A percentile compares a stretch with the other conserved stretches of the same genome.
Evolutionary conservation across 2,888 invertebrate genomes (phyloP).

Genomic region (Zygothrica quintamaculata): DNA sequence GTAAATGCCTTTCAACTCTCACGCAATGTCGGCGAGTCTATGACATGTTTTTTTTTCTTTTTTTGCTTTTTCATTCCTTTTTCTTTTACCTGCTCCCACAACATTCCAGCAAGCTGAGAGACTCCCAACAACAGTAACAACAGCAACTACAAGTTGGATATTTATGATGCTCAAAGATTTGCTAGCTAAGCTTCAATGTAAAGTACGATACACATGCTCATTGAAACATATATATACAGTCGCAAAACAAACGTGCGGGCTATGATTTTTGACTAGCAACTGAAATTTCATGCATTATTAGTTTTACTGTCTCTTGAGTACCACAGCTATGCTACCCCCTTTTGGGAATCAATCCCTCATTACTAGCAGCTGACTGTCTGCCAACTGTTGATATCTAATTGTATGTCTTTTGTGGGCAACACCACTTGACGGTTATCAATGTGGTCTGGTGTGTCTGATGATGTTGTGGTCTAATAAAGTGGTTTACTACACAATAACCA

Average conservation of each 20-base stretch:
- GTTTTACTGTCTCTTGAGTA: conserved; percentile 33
- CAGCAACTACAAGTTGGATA: conserved; percentile 43
- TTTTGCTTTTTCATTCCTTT: conserved; percentile 1
- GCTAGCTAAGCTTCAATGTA: conserved; percentile 30
- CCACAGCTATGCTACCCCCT: not conserved
- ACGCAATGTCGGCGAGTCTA: conserved; percentile 64
- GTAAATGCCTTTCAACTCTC: conserved; percentile 66
- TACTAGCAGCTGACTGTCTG: conserved; percentile 8
- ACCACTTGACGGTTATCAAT: conserved; percentile 15
- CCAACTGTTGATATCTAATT: conserved; percentile 57
- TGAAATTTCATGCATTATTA: conserved; percentile 78
- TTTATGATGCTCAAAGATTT: conserved; percentile 48
- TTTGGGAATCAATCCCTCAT: no score
- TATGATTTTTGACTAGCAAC: conserved; percentile 69
- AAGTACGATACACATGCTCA: conserved; percentile 24
- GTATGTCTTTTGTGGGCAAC: no score
- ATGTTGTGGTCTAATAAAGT: conserved; percentile 61
- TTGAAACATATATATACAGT: conserved; percentile 12
- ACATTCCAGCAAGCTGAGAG: conserved; percentile 63
- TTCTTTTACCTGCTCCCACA: conserved; percentile 66
- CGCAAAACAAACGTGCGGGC: conserved; percentile 1
- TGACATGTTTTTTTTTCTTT: conserved; percentile 23
- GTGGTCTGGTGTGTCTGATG: not conserved
- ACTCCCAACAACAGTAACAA: conserved; percentile 26
- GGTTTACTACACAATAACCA: conserved; percentile 58